Conservation (phyloP, 2,797 vertebrate genomes). For the Coregonus sp. region DNA sequence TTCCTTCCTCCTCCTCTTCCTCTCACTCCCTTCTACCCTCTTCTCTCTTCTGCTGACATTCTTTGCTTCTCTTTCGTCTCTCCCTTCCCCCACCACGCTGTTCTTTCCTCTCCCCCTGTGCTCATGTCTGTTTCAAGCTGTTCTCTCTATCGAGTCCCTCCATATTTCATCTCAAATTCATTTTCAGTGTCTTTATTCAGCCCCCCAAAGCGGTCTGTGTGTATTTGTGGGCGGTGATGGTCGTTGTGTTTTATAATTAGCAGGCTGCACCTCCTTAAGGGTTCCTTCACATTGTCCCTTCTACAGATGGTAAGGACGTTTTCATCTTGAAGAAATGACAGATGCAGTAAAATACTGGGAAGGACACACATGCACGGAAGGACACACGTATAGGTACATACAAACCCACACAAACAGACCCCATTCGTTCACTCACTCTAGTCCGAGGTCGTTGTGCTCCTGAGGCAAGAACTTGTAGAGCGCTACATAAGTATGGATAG, state of each 20-base stretch:
- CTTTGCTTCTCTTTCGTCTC: not conserved
- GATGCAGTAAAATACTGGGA: conserved; percentile 4
- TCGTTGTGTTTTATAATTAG: conserved; percentile 68
- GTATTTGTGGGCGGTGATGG: conserved; percentile 50
- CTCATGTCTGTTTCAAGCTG: conserved; percentile 21
- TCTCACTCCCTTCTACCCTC: not conserved
- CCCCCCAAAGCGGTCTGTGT: conserved; percentile 49
- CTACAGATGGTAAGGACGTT: conserved; percentile 63
- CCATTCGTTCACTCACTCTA: conserved; percentile 80
- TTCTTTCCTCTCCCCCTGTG: conserved; percentile 17
- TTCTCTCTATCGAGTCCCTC: not conserved
- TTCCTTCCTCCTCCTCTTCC: not conserved
- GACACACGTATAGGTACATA: not conserved
- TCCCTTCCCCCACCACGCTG: conserved; percentile 1
- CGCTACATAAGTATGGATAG: conserved; percentile 89
- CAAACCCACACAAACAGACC: not conserved
- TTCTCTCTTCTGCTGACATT: not conserved
- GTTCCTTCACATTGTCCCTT: conserved; percentile 41
- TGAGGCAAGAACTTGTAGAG: conserved; percentile 92
- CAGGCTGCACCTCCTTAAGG: conserved; percentile 51
- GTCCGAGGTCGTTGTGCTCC: conserved; percentile 87
- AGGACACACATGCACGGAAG: conserved; percentile 7
- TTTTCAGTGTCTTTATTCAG: conserved; percentile 50
- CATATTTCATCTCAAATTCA: conserved; percentile 50
- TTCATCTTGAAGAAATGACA: conserved; percentile 43